Evolutionary conservation across 2,888 invertebrate species (phyloP).

Genomic region (Julus scanicus): DNA sequence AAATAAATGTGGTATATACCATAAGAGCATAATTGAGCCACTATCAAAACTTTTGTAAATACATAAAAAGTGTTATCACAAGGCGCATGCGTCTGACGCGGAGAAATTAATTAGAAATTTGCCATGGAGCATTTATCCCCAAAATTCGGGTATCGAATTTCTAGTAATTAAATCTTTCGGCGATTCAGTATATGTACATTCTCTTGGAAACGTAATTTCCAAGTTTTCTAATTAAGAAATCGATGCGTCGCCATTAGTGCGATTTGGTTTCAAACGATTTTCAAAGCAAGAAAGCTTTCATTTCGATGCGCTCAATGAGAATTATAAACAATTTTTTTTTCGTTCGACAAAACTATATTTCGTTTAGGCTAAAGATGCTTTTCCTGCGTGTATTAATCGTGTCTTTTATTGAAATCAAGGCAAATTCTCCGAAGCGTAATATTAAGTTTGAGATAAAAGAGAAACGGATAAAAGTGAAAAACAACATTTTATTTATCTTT

Average conservation of each 20-base stretch:
- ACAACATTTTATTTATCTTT: slow-evolving; percentile 38
- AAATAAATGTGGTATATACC: too few relatives aligned
- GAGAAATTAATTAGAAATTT: background rate
- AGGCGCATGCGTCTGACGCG: background rate
- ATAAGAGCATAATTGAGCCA: too few relatives aligned
- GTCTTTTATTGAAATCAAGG: background rate
- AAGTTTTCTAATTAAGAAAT: slow-evolving; percentile 1
- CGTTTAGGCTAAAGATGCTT: slow-evolving; percentile 9
- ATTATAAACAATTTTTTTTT: background rate
- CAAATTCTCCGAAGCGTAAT: background rate
- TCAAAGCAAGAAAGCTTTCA: background rate
- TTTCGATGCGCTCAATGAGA: background rate
- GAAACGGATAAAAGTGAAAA: slow-evolving; percentile 15
- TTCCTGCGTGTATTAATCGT: background rate
- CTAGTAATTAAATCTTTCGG: background rate
- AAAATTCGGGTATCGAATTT: background rate
- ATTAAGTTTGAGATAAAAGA: background rate
- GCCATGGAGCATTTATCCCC: background rate
- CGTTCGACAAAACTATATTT: background rate
- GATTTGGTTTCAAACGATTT: background rate
- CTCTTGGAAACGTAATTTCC: background rate
- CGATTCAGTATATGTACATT: background rate
- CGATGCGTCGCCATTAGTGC: slow-evolving; percentile 1
- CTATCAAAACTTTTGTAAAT: background rate
- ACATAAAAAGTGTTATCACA: background rate